Conservation (phyloP, 2,113 vertebrate genomes). For the Raja brachyura region DNA sequence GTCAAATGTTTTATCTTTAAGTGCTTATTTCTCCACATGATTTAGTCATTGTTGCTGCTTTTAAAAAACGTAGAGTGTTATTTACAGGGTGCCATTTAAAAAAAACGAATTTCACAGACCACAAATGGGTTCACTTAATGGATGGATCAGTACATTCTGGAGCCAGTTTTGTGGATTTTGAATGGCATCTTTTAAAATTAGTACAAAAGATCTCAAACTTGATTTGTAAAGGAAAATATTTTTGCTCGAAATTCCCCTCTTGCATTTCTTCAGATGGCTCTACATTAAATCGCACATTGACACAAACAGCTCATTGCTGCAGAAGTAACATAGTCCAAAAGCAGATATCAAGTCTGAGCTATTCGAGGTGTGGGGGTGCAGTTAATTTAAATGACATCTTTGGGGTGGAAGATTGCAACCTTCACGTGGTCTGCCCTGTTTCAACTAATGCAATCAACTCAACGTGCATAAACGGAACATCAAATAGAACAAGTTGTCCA, state of each 20-base stretch:
- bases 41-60: no score
- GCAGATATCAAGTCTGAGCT: background rate
- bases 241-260: background rate
- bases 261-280: no score
- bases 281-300: no score
- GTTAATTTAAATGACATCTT: no score
- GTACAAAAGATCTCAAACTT: background rate
- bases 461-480: no score
- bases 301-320: no score
- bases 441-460: no score
- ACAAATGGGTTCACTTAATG: background rate
- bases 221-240: background rate
- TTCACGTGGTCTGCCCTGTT: no score
- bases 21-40: background rate
- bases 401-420: no score
- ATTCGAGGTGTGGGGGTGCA: background rate
- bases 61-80: no score
- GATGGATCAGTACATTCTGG: background rate
- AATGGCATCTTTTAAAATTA: background rate
- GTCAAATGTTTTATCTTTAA: background rate
- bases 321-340: background rate
- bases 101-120: background rate
- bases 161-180: background rate
- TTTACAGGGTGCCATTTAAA: no score
- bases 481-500: no score